Percentiles rank a stretch among this genome's conserved stretches.
Conservation (phyloP, 2,888 invertebrate species). For the Pteria penguin region DNA sequence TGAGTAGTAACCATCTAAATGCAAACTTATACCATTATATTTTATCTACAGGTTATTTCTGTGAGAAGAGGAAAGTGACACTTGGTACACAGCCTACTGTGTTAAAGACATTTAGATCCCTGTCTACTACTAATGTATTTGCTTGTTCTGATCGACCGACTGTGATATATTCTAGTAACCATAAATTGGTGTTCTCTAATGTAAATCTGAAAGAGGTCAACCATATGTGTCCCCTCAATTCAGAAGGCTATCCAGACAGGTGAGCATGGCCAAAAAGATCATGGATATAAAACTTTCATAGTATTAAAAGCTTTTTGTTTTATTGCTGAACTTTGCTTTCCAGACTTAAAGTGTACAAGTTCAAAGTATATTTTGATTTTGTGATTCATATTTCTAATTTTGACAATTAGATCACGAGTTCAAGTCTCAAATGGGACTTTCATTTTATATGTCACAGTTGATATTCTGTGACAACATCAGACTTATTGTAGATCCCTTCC, state of each 20-base stretch:
- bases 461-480: too few species aligned
- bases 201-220: constrained; percentile 88
- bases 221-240: constrained; percentile 98
- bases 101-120: constrained; percentile 87
- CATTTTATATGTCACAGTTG: too few species aligned
- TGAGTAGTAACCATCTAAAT: too few species aligned
- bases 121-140: constrained; percentile 95
- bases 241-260: constrained; percentile 96
- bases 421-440: too few species aligned
- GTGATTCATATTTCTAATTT: too few species aligned
- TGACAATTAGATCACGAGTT: too few species aligned
- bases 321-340: too few species aligned
- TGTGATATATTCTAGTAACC: constrained; percentile 99
- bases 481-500: too few species aligned
- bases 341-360: too few species aligned
- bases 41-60: constrained; percentile 84
- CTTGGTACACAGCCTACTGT: constrained; percentile 98
- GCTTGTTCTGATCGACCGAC: constrained; percentile 99
- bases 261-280: constrained; percentile 72
- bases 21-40: too few species aligned
- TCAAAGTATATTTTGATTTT: too few species aligned
- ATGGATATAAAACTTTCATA: too few species aligned
- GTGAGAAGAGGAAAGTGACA: constrained; percentile 96
- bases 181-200: constrained; percentile 98
- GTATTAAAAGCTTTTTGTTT: neutral